These are phyloP conservation scores for Metalampra italica DNA, from an alignment of 2,888 invertebrate species.

Conservation along the genomic window DNA sequence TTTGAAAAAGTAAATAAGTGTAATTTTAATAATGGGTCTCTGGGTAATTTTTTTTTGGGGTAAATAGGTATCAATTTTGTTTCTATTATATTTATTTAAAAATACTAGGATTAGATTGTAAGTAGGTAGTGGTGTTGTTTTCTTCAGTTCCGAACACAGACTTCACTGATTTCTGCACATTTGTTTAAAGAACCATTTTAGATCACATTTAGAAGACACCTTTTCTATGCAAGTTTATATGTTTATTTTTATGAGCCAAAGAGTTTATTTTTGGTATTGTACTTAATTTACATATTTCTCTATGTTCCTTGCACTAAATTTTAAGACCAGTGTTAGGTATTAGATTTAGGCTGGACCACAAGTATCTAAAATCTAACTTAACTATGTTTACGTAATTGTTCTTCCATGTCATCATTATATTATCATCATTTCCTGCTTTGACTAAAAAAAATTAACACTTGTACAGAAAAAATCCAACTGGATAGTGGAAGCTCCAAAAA, in stretches of 20 bases:
- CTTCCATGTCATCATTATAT: constrained; percentile 12
- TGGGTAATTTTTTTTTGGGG: neutral
- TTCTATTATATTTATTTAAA: constrained; percentile 7
- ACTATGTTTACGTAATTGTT: constrained; percentile 15
- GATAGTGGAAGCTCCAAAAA: no score
- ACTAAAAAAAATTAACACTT: no score
- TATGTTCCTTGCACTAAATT: constrained; percentile 32
- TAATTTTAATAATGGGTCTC: neutral
- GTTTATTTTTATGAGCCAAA: constrained; percentile 6
- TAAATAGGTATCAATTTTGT: neutral
- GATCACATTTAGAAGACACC: neutral
- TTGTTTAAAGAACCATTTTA: neutral
- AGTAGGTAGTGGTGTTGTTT: constrained; percentile 19
- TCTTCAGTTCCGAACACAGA: constrained; percentile 16
- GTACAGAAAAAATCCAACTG: no score
- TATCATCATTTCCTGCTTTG: no score
- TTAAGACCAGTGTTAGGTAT: constrained; percentile 32
- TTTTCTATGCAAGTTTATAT: constrained; percentile 10
- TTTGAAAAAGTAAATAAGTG: no score
- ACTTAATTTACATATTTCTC: constrained; percentile 37
- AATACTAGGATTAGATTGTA: constrained; percentile 1
- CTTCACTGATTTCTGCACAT: constrained; percentile 22
- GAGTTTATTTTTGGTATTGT: constrained; percentile 19
- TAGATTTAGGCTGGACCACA: constrained; percentile 28
- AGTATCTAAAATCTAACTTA: constrained; percentile 8